Conservation (phyloP, 92 coral and sea anemone species). For the Porites divaricata region DNA sequence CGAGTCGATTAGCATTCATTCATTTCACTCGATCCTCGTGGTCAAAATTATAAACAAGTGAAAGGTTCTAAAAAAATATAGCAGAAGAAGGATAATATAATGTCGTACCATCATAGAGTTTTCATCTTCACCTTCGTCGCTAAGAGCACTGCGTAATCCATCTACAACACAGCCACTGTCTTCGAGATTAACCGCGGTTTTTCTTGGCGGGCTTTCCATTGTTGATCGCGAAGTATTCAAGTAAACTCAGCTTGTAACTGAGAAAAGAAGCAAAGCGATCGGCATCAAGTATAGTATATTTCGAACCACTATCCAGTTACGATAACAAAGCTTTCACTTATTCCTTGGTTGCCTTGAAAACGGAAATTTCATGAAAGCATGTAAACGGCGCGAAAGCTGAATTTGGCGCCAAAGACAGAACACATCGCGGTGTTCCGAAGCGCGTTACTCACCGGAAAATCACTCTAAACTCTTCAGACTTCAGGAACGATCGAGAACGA, state of each 20-base stretch:
- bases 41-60: neutral
- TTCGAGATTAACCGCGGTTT: constrained; percentile 62
- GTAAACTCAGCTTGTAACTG: neutral
- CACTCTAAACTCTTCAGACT: neutral
- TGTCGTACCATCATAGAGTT: constrained; percentile 48
- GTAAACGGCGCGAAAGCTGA: constrained; percentile 18
- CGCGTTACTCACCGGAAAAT: constrained; percentile 8
- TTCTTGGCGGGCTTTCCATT: constrained; percentile 62
- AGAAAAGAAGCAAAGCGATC: neutral
- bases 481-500: neutral
- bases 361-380: constrained; percentile 12
- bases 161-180: constrained; percentile 70
- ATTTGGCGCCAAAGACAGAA: constrained; percentile 5
- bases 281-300: neutral
- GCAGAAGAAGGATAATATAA: neutral
- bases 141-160: constrained; percentile 47
- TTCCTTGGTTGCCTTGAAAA: constrained; percentile 5
- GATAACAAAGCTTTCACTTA: neutral
- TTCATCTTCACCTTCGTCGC: constrained; percentile 40
- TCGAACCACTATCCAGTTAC: neutral
- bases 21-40: constrained; percentile 4
- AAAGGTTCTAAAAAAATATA: neutral
- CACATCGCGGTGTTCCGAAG: neutral
- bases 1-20: neutral
- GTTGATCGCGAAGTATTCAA: constrained; percentile 18